Evolutionary conservation across 2,888 invertebrate species (phyloP), one percentile per base, ranked within the genome.

Genomic region (Meteorus cinctellus): DNA sequence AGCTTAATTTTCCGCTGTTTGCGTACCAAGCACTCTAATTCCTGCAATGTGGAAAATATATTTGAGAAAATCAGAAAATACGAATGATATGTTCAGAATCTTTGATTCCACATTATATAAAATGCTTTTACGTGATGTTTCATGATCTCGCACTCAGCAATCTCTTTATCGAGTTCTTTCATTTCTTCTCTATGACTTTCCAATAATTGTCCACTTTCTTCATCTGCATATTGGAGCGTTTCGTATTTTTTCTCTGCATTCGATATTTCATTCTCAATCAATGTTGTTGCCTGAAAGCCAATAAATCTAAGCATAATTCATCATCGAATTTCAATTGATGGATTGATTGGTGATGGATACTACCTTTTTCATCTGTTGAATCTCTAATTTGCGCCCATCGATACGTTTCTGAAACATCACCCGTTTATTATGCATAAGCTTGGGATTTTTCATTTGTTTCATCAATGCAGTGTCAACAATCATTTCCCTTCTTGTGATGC

Each of bases 1-100:
- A 94, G 92, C 79, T 91, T 92, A 41, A 93, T 92, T 78, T 94
- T 93, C 41, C 93, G 92, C 86, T 96, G 96, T 81, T 93, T 92
- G 67, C 94, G 92, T 0, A 95, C 92, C 27, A 96, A 84, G 74
- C 91, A 86, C 84, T 93, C 92, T 77, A 93, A 89, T 82, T 92
- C 92, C 92, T 92, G 83, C 69, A 78, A 82, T 78, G 41, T 41
- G 14, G 55, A 51, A 27, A 12, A 74, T 14, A 31, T 73, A 34
- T 41, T 24, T 45, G 19, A 48, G 34, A 74, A 72, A 34, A 48
- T 67, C 55, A 70, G 27, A 66, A 14, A 65, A 36, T 24, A 59
- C 27, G 14, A 29, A 36, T 16, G n/a, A 60, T 31, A n/a, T n/a
- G 1, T 16, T 48, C n/a, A 48, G 3, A 67, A 65, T 71, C 65